Evolutionary conservation across 2,888 invertebrate genomes (phyloP).

Genomic region (Brenthis daphne): DNA sequence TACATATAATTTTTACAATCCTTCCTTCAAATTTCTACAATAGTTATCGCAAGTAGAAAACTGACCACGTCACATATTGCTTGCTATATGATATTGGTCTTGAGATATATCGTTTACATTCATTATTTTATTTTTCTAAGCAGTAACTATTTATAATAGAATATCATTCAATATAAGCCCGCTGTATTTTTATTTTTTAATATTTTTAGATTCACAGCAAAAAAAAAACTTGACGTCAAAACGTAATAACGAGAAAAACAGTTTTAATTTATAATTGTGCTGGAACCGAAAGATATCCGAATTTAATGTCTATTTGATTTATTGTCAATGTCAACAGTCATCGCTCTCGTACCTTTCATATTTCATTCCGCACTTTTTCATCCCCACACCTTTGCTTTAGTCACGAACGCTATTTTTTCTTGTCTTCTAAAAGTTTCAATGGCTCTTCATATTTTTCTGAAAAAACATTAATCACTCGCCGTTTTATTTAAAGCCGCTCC

Average conservation of each 20-base stretch:
- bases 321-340: constrained; percentile 37
- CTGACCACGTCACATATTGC: too few species aligned
- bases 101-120: too few species aligned
- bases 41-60: too few species aligned
- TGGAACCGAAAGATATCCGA: constrained; percentile 29
- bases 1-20: too few species aligned
- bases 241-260: neutral
- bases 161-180: too few species aligned
- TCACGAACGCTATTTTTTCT: constrained; percentile 34
- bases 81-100: too few species aligned
- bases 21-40: too few species aligned
- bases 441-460: constrained; percentile 23
- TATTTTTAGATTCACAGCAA: too few species aligned
- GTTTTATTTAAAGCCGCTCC: neutral
- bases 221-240: neutral
- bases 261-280: constrained; percentile 29
- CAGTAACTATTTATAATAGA: too few species aligned
- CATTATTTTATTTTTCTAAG: too few species aligned
- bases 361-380: constrained; percentile 30
- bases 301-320: constrained; percentile 36
- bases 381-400: constrained; percentile 28
- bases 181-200: too few species aligned
- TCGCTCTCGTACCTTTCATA: constrained; percentile 37
- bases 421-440: constrained; percentile 33
- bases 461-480: constrained; percentile 28